Evolutionary conservation across 2,113 vertebrate species (phyloP).

Genomic region (Scopus umbretta): DNA sequence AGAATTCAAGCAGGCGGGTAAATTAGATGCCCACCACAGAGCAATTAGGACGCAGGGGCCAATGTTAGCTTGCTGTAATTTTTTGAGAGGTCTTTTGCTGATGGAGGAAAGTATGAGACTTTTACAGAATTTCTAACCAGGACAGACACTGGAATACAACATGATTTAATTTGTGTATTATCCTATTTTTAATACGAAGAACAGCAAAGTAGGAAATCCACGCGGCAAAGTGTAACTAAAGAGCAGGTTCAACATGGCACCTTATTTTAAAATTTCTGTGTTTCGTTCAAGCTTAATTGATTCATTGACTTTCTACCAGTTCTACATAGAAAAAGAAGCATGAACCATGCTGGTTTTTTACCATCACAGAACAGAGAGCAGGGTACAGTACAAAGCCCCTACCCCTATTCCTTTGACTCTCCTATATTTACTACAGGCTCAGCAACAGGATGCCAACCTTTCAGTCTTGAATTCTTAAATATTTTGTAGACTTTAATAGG

Average conservation of each 20-base stretch:
- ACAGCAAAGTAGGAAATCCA: neutral
- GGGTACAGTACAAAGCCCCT: no score
- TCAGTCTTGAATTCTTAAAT: neutral
- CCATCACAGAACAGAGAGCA: neutral
- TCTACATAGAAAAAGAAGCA: neutral
- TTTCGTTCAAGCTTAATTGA: neutral
- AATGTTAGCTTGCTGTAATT: neutral
- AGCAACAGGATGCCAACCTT: neutral
- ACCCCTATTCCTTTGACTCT: neutral
- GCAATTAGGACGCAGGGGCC: neutral
- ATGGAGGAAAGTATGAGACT: neutral
- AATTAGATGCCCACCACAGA: neutral
- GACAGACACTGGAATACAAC: neutral
- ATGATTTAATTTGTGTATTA: neutral
- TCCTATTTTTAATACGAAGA: neutral
- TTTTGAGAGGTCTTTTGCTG: neutral
- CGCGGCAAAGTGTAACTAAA: neutral
- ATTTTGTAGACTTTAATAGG: neutral
- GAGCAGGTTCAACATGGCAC: neutral
- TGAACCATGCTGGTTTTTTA: neutral
- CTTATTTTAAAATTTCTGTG: neutral
- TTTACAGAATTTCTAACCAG: neutral
- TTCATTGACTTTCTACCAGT: neutral
- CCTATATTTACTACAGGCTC: neutral
- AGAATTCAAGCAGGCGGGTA: neutral